Evolutionary conservation across 2,797 vertebrate species (phyloP).

Genomic region (Scyliorhinus canicula): DNA sequence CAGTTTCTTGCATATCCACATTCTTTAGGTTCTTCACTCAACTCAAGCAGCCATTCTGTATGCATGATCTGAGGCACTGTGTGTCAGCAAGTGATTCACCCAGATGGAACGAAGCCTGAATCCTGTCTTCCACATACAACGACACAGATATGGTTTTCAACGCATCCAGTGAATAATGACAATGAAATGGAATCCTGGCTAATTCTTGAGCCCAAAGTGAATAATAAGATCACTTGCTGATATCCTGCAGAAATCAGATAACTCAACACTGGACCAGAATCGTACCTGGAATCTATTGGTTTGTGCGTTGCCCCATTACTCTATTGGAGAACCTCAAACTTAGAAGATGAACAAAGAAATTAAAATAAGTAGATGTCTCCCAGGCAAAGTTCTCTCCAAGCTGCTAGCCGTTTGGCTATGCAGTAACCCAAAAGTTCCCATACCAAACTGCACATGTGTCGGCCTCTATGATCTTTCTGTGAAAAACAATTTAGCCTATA

Average conservation of each 20-base stretch:
- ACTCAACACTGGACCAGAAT: not conserved
- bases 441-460: not conserved
- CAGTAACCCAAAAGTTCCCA: not conserved
- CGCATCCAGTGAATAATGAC: not conserved
- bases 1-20: not conserved
- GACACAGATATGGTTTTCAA: too few species aligned
- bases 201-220: not conserved
- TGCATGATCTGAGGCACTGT: not conserved
- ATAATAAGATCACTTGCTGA: not conserved
- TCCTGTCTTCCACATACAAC: not conserved
- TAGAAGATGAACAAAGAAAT: not conserved
- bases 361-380: not conserved
- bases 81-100: not conserved
- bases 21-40: not conserved
- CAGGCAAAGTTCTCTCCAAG: not conserved
- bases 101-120: not conserved
- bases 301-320: not conserved
- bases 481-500: not conserved
- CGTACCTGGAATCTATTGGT: not conserved
- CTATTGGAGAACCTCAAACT: not conserved
- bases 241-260: too few species aligned
- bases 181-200: not conserved
- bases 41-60: not conserved
- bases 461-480: not conserved
- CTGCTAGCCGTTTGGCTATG: not conserved